Percentiles rank a stretch among this genome's conserved stretches.
Conservation (phyloP, 2,113 vertebrate species). For the Camelus dromedarius region DNA sequence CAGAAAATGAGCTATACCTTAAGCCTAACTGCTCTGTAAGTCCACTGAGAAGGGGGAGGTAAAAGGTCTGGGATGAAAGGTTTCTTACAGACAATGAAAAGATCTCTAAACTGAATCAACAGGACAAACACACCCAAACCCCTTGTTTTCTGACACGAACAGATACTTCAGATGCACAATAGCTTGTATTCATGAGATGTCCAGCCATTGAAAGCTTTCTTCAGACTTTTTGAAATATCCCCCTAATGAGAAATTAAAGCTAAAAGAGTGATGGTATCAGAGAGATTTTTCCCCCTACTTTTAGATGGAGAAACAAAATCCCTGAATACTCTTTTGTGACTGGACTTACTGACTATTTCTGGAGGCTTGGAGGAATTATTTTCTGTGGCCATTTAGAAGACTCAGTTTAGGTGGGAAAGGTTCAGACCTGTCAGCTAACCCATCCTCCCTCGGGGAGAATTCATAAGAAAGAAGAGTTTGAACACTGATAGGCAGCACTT, state of each 20-base stretch:
- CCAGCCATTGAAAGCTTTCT: constrained; percentile 81
- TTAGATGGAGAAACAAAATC: constrained; percentile 85
- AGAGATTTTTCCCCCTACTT: constrained; percentile 64
- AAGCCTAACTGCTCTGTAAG: background rate
- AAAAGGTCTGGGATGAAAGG: constrained; percentile 43
- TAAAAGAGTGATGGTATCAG: constrained; percentile 81
- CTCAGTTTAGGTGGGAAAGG: constrained; percentile 73
- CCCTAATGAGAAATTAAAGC: constrained; percentile 87
- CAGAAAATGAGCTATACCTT: constrained; percentile 1
- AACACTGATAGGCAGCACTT: background rate
- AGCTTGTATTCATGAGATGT: constrained; percentile 85
- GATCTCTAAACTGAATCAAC: constrained; percentile 84
- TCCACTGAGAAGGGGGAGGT: background rate
- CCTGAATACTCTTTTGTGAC: constrained; percentile 86
- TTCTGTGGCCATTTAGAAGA: constrained; percentile 76
- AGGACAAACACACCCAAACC: constrained; percentile 60
- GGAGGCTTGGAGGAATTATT: constrained; percentile 72
- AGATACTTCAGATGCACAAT: constrained; percentile 83
- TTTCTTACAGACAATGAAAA: constrained; percentile 57
- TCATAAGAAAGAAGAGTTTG: constrained; percentile 79
- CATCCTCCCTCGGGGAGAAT: constrained; percentile 52
- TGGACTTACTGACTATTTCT: constrained; percentile 70
- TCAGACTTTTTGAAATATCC: constrained; percentile 79
- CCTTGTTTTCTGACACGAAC: constrained; percentile 82
- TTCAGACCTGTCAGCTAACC: constrained; percentile 79